Evolutionary conservation across 2,888 invertebrate genomes (phyloP).

Genomic region (Tenthredo amoena): DNA sequence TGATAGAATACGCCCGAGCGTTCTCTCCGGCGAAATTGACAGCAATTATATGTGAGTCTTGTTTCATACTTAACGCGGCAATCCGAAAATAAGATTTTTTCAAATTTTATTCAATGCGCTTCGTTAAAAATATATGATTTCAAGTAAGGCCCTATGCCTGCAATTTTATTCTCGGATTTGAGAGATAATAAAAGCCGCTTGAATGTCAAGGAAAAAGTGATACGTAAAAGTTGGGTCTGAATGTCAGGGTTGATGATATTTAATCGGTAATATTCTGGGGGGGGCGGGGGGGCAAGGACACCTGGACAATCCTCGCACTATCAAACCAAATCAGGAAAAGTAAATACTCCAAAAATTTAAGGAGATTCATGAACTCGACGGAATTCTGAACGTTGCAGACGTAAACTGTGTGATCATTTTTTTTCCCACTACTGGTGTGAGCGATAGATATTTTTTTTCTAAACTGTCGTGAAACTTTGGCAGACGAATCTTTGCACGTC

Average conservation of each 20-base stretch:
- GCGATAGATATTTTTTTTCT: not conserved
- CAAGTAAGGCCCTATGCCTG: not conserved
- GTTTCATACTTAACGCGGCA: not conserved
- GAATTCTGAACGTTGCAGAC: not conserved
- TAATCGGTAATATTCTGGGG: not conserved
- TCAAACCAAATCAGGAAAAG: not conserved
- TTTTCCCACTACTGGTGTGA: not conserved
- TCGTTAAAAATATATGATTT: not conserved
- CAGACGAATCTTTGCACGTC: not conserved
- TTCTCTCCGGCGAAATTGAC: not conserved
- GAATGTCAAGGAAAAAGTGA: not conserved
- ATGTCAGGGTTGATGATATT: constrained; percentile 24
- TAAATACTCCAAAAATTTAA: not conserved
- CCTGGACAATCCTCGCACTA: not conserved
- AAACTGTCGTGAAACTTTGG: not conserved
- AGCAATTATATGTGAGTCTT: not conserved
- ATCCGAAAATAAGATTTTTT: not conserved
- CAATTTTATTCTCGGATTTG: not conserved
- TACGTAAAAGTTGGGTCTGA: constrained; percentile 15
- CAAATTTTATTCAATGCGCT: not conserved
- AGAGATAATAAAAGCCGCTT: not conserved
- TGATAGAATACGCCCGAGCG: not conserved
- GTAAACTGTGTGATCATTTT: not conserved
- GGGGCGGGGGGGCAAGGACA: not conserved
- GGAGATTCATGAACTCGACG: not conserved